Evolutionary conservation across 2,113 vertebrate species (phyloP), one percentile per base, ranked within the genome.

Genomic region (Gymnocephalus cernua): DNA sequence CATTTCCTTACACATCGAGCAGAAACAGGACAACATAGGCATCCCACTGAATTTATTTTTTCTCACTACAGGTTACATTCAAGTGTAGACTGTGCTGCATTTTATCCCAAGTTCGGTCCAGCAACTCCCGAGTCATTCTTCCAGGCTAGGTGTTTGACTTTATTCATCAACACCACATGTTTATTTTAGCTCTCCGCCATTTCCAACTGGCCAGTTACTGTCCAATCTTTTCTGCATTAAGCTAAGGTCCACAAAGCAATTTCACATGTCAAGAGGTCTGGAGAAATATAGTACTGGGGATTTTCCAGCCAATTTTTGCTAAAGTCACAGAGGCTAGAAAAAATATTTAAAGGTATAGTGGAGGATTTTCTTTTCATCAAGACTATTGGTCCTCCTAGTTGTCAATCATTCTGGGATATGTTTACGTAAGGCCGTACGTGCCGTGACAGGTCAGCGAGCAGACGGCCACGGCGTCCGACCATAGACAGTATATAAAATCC

Each of bases 141-240:
- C 29, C 76, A 35, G 12, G n/a, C 10, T 15, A 41, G 29, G 84
- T 66, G 29, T 74, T 73, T 75, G 29, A 75, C 44, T 72, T 79
- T 4, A 77, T 71, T 80, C 63, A 84, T 41, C 64, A 74, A 44
- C 35, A 44, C 35, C 23, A 18, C 48, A 50, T 63, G 56, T 64
- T 67, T 64, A 21, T 45, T 85, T 85, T 78, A 67, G 63, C 74
- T 53, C n/a, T 7, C 15, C 58, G 62, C 72, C 53, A 67, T 38
- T 68, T 77, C 64, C 21, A 67, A 73, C 66, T 69, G 57, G 12
- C 32, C 73, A 70, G 15, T 53, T 73, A 73, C 62, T 64, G 79
- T 77, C 59, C 25, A 27, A 2, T 50, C 32, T 61, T 71, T 72
- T 54, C 35, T 45, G 1, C 16, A 4, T 0, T 13, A 21, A 35